phyloP scores from a whole-genome alignment of 2,113 vertebrate genomes.

The Peromyscus maniculatus region DNA sequence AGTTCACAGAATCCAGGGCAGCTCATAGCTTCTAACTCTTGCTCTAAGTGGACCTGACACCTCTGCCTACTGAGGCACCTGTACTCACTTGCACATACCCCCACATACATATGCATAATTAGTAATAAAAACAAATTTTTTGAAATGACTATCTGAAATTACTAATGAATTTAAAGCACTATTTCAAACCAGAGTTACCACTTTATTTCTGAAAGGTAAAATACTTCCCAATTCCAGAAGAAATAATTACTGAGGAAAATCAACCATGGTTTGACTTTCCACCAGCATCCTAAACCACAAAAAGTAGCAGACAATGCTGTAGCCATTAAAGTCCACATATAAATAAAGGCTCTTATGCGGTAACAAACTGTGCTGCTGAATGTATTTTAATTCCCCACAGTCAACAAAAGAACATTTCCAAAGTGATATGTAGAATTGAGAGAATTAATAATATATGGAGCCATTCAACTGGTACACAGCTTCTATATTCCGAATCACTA shows the following conservation, averaged over 20 bases:
- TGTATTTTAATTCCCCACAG: not conserved
- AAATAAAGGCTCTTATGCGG: not conserved
- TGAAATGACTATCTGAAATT: slow-evolving; percentile 34
- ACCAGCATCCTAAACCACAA: not conserved
- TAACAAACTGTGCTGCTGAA: not conserved
- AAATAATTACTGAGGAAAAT: slow-evolving; percentile 48
- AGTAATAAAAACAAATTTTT: not conserved
- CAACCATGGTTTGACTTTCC: not conserved
- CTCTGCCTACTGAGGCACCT: not conserved
- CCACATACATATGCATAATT: not conserved
- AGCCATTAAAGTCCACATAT: not conserved
- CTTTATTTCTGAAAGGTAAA: slow-evolving; percentile 51
- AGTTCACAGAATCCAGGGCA: not conserved
- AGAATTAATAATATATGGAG: not conserved
- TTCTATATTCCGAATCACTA: not conserved
- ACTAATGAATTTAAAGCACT: slow-evolving; percentile 7
- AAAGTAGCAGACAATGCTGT: not conserved
- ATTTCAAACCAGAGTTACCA: slow-evolving; percentile 6
- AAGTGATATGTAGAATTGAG: not conserved
- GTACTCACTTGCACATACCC: not conserved
- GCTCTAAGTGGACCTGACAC: not conserved
- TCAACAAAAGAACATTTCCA: slow-evolving; percentile 32
- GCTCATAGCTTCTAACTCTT: not conserved
- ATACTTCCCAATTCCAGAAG: slow-evolving; percentile 37
- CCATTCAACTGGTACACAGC: not conserved